Evolutionary conservation across 2,113 vertebrate species (phyloP).

Genomic region (Jaculus jaculus): DNA sequence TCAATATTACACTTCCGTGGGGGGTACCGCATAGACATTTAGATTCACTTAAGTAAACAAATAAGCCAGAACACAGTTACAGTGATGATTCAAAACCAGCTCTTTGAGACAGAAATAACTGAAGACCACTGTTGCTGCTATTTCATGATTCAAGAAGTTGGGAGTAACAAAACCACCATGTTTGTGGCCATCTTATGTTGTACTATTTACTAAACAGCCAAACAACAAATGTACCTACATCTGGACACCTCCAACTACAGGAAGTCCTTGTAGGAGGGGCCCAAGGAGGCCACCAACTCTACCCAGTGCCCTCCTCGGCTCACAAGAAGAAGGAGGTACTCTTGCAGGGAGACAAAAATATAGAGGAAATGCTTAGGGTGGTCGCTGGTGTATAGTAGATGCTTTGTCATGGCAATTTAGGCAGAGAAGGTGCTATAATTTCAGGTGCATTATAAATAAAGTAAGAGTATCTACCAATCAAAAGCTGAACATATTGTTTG

Average conservation of each 20-base stretch:
- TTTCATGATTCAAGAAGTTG: not conserved
- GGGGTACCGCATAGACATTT: not conserved
- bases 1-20: not conserved
- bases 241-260: not conserved
- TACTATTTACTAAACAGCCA: not conserved
- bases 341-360: not conserved
- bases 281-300: not conserved
- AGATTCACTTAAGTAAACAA: not conserved
- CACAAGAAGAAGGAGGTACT: accelerated
- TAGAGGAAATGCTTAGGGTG: accelerated
- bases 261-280: not conserved
- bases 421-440: not conserved
- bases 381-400: not conserved
- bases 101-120: not conserved
- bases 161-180: not conserved
- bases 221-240: accelerated
- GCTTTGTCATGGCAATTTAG: not conserved
- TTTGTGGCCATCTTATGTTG: not conserved
- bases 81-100: not conserved
- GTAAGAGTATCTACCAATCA: not conserved
- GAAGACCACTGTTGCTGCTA: not conserved
- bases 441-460: not conserved
- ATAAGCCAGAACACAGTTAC: not conserved
- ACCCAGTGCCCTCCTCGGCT: not conserved
- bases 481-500: not conserved